These are phyloP conservation scores for Beris chalybata DNA, from an alignment of 2,888 invertebrate species.

Conservation along the genomic window DNA sequence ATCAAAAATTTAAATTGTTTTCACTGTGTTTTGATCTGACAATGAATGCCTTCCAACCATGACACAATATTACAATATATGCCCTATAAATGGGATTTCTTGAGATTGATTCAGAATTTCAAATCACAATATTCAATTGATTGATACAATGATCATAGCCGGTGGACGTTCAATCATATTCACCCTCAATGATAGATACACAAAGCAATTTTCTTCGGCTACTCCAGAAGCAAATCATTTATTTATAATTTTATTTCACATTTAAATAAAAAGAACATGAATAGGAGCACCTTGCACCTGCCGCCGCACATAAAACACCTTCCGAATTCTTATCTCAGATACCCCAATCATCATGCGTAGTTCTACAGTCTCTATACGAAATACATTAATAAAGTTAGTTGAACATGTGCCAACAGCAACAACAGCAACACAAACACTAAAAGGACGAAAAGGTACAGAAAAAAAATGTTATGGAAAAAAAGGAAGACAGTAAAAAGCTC, in stretches of 20 bases:
- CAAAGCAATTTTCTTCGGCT: too few relatives aligned
- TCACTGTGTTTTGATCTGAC: too few relatives aligned
- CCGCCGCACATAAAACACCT: constrained; percentile 3
- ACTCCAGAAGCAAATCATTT: too few relatives aligned
- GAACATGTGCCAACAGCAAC: constrained; percentile 15
- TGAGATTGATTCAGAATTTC: too few relatives aligned
- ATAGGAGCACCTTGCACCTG: constrained; percentile 5
- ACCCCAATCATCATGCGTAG: constrained; percentile 6
- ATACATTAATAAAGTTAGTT: constrained; percentile 27
- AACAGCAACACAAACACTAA: neutral
- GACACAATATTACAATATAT: too few relatives aligned
- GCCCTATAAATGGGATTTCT: too few relatives aligned
- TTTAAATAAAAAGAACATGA: constrained; percentile 14
- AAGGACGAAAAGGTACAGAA: neutral
- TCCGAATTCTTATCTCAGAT: constrained; percentile 20
- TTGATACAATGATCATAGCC: too few relatives aligned
- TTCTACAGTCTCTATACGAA: neutral
- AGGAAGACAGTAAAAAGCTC: neutral
- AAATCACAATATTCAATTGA: too few relatives aligned
- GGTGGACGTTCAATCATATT: too few relatives aligned
- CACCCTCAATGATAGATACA: too few relatives aligned
- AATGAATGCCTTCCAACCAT: too few relatives aligned
- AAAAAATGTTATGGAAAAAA: constrained; percentile 18
- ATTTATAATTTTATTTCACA: neutral
- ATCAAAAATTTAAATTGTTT: too few relatives aligned